Percentiles rank a stretch among this genome's conserved stretches.
Evolutionary conservation across 2,888 invertebrate genomes (phyloP).

Genomic region (Ennomos erosarius): DNA sequence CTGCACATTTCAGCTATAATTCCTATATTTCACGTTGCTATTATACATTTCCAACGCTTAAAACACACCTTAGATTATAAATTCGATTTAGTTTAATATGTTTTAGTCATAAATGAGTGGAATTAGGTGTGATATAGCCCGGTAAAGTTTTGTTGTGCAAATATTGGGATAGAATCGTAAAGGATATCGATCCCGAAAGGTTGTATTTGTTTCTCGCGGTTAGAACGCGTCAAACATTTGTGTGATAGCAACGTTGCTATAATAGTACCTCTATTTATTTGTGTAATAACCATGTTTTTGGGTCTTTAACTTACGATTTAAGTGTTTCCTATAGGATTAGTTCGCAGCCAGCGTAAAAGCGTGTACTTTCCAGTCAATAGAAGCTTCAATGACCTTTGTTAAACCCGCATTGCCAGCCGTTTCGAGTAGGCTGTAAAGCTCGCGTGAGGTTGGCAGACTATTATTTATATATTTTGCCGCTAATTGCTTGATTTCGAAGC

Average conservation of each 20-base stretch:
- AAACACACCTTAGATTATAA: not conserved
- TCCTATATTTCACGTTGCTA: constrained; percentile 12
- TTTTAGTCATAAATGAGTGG: constrained; percentile 19
- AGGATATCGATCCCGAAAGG: constrained; percentile 37
- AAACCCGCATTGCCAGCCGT: constrained; percentile 18
- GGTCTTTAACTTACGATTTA: no score
- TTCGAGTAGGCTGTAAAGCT: constrained; percentile 12
- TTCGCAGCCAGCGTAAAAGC: no score
- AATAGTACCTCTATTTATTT: no score
- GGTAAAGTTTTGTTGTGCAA: constrained; percentile 32
- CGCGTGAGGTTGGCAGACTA: constrained; percentile 21
- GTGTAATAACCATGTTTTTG: no score
- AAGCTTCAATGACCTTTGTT: constrained; percentile 20
- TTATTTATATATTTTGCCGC: constrained; percentile 16
- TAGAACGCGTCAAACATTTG: constrained; percentile 22
- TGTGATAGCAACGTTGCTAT: no score
- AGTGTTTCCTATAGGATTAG: not conserved
- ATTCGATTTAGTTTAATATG: not conserved
- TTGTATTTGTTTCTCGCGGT: constrained; percentile 35
- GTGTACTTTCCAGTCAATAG: constrained; percentile 1
- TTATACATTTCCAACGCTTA: not conserved
- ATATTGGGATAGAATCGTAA: constrained; percentile 34
- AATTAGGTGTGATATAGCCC: constrained; percentile 7
- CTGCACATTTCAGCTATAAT: constrained; percentile 9
- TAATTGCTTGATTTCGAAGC: constrained; percentile 15